Conservation (phyloP, 2,797 vertebrate genomes). For the Mormyrops boulengeri region DNA sequence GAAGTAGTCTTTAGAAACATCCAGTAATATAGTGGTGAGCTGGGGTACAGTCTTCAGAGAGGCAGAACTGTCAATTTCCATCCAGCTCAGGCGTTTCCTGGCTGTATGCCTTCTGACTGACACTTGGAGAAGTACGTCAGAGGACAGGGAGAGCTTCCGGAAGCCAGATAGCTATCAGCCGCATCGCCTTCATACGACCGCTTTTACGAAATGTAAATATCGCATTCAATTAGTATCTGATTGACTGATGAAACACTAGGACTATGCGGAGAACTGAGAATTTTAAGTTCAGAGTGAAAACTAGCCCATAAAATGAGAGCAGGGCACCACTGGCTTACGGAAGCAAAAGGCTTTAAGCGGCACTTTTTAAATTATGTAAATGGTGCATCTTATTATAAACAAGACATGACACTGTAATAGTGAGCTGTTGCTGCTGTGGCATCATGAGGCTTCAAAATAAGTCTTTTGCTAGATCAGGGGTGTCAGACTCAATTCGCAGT, state of each 20-base stretch:
- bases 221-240: not conserved
- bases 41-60: constrained; percentile 8
- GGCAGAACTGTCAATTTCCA: not conserved
- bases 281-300: not conserved
- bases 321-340: not conserved
- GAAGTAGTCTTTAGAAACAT: constrained; percentile 31
- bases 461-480: not conserved
- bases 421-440: not conserved
- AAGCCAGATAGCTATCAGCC: not conserved
- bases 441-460: not conserved
- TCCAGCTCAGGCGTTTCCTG: not conserved
- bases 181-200: not conserved
- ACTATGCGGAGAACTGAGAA: not conserved
- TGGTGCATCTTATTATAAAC: not conserved
- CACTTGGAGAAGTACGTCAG: not conserved
- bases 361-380: not conserved
- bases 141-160: not conserved
- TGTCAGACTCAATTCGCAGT: not conserved
- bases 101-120: not conserved
- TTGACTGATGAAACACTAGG: not conserved
- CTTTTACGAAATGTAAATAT: not conserved
- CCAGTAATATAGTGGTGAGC: constrained; percentile 34
- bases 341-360: not conserved
- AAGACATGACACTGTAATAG: not conserved
- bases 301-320: not conserved